phyloP scores from a whole-genome alignment of 1,140 invertebrate species.

The Zeugodacus cucurbitae region DNA sequence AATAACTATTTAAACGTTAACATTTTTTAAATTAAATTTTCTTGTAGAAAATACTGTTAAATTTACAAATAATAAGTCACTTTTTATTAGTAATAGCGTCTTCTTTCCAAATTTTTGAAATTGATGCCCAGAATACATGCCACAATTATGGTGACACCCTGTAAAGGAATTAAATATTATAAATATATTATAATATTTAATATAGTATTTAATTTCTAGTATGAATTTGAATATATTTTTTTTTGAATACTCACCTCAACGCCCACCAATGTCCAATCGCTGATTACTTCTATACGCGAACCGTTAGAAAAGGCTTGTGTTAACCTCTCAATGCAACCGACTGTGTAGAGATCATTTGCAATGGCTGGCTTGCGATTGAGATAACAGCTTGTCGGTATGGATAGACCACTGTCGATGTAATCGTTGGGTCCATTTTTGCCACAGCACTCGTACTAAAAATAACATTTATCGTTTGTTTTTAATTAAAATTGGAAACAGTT shows the following conservation, averaged over 20 bases:
- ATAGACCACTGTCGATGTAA: conserved; percentile 50
- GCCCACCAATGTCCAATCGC: conserved; percentile 58
- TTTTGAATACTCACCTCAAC: conserved; percentile 51
- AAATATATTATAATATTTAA: background rate
- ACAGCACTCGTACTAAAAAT: conserved; percentile 58
- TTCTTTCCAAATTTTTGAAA: conserved; percentile 52
- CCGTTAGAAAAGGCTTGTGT: conserved; percentile 48
- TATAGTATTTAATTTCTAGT: too few relatives aligned
- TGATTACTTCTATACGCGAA: conserved; percentile 55
- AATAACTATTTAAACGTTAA: background rate
- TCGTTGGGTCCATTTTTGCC: conserved; percentile 55
- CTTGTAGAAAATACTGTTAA: background rate
- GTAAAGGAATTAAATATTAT: background rate
- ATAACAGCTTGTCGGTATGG: conserved; percentile 56
- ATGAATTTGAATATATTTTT: background rate
- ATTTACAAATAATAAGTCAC: background rate
- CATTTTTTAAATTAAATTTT: background rate
- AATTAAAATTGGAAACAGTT: background rate
- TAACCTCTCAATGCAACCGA: conserved; percentile 51
- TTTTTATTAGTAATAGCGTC: background rate
- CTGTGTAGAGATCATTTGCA: conserved; percentile 49
- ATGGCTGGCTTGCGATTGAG: conserved; percentile 53
- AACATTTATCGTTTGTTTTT: background rate
- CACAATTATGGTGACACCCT: conserved; percentile 52
- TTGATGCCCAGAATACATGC: conserved; percentile 57